Base-by-base conservation (phyloP, 2,888 invertebrate genomes). In the Chrysolina oricalcia region DNA sequence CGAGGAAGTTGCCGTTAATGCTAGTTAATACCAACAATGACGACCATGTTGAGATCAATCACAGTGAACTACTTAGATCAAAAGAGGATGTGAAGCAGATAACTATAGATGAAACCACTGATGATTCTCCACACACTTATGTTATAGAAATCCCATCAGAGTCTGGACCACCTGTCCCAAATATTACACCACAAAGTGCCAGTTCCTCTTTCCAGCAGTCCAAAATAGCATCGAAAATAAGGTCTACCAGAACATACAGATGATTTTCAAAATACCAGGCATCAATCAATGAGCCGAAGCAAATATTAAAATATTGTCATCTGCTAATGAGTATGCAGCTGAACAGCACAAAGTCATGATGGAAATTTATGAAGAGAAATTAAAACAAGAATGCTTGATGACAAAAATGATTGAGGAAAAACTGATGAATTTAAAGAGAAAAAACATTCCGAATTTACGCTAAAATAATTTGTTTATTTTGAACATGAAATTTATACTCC, bases 301-400 rank as follows among this genome's bases (percentile, higher is more conserved):
- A 40, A 64, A 64, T 15, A 64, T 64, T 3, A 35, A 40, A 27
- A 41, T 19, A 40, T 40, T 64, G 8, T 40, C 35, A 64, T 40
- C 63, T n/a, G 63, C 63, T 40, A 40, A 64, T 64, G 40, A 40
- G 40, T 64, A 64, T 64, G 63, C 40, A 64, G 63, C 63, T 40
- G 63, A 64, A 64, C 63, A 64, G 15, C 40, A 35, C 15, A 6
- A 21, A n/a, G 5, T 64, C 4, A 40, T 64, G 17, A 64, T 64
- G 63, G 41, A 64, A 21, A 64, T 64, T n/a, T 64, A 64, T 15
- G n/a, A 64, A 27, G 63, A 64, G 15, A 40, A 64, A 41, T 19
- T 40, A n/a, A 40, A 64, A 40, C 63, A 64, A 64, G 63, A 64
- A 40, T n/a, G 27, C 6, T 62, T 62, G 27, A 15, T 1, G 17